Evolutionary conservation across 2,113 vertebrate species (phyloP).

Genomic region (Gyps fulvus): DNA sequence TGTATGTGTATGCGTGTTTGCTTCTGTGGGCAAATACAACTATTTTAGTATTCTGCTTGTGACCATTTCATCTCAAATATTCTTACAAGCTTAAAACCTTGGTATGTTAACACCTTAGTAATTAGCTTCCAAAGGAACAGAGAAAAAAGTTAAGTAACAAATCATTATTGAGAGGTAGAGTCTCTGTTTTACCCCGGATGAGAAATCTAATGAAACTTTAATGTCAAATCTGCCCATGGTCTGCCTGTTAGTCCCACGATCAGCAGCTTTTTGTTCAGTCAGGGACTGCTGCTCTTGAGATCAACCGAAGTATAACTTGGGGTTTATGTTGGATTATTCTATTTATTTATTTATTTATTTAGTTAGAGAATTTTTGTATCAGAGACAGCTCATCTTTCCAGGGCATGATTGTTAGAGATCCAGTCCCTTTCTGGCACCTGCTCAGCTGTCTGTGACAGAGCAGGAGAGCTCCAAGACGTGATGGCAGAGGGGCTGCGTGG

Average conservation of each 20-base stretch:
- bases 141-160: neutral
- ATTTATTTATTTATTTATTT: neutral
- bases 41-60: neutral
- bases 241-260: rapidly evolving
- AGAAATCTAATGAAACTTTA: neutral
- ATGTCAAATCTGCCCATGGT: neutral
- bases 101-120: neutral
- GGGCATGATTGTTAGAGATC: neutral
- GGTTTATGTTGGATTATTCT: neutral
- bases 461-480: neutral
- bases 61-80: neutral
- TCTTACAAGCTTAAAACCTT: neutral
- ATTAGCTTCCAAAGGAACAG: neutral
- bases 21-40: neutral
- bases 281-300: neutral
- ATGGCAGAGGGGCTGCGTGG: neutral
- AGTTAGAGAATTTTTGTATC: neutral
- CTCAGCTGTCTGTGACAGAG: neutral
- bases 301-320: neutral
- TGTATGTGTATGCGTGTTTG: rapidly evolving
- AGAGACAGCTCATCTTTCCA: neutral
- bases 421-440: neutral
- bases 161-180: neutral
- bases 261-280: neutral
- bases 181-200: neutral